These are phyloP conservation scores for Laticauda colubrina DNA, from an alignment of 2,113 vertebrate genomes.

Conservation along the genomic window DNA sequence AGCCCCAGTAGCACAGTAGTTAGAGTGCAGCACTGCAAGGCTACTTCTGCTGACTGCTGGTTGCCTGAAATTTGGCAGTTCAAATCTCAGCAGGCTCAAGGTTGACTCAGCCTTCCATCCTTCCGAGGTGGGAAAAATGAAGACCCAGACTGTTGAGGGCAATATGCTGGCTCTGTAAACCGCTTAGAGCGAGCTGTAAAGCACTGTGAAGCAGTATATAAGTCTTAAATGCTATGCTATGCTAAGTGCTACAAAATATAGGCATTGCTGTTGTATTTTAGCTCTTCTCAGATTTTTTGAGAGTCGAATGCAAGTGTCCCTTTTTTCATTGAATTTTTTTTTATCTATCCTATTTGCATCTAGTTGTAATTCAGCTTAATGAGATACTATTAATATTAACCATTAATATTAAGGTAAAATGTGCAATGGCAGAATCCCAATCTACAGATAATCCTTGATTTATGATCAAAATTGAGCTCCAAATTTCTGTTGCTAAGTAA, in stretches of 20 bases:
- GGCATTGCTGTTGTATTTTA: neutral
- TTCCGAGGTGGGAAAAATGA: too few species aligned
- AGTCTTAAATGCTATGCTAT: too few species aligned
- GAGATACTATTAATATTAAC: neutral
- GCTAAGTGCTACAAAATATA: neutral
- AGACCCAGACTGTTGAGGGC: too few species aligned
- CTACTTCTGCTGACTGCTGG: too few species aligned
- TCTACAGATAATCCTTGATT: neutral
- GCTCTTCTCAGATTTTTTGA: neutral
- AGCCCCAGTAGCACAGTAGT: too few species aligned
- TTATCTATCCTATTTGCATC: neutral
- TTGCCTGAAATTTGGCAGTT: too few species aligned
- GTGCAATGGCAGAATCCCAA: neutral
- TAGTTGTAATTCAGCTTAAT: neutral
- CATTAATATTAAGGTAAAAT: neutral
- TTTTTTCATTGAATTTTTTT: neutral
- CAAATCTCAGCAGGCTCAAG: too few species aligned
- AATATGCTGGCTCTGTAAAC: too few species aligned
- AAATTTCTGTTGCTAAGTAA: neutral
- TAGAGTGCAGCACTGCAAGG: too few species aligned
- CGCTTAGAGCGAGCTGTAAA: too few species aligned
- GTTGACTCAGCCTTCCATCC: too few species aligned
- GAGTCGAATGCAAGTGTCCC: neutral
- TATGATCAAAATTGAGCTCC: neutral
- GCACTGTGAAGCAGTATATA: too few species aligned